phyloP scores from a whole-genome alignment of 1,140 invertebrate species.

The Brachionus manjavacas region DNA sequence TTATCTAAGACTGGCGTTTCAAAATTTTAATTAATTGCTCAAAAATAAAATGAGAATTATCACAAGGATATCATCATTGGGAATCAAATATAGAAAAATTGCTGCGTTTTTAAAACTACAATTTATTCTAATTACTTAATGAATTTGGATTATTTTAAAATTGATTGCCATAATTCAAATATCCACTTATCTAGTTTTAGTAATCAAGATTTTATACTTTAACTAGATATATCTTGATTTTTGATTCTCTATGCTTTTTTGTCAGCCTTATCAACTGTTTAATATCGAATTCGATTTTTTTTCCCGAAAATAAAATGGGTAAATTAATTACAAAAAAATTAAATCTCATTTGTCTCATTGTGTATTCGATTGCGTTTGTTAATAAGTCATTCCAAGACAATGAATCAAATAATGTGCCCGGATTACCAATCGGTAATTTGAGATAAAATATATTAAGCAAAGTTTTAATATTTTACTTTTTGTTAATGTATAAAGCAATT shows the following conservation, averaged over 20 bases:
- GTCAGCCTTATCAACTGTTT: neutral
- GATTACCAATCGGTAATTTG: neutral
- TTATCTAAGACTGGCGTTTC: neutral
- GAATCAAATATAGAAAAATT: constrained; percentile 1
- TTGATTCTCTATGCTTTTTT: neutral
- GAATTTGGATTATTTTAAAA: neutral
- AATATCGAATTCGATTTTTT: neutral
- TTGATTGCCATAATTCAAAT: neutral
- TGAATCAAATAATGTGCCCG: neutral
- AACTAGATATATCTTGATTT: neutral
- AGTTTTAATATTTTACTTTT: neutral
- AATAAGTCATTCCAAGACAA: neutral
- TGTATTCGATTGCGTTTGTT: neutral
- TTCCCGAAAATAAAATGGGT: neutral
- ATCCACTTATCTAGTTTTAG: neutral
- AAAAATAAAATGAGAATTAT: neutral
- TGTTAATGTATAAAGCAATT: neutral
- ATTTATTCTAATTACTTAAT: neutral
- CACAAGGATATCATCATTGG: neutral
- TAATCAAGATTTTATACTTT: neutral
- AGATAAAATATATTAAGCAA: neutral
- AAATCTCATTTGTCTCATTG: neutral
- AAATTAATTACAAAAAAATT: neutral
- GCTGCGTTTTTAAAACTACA: neutral
- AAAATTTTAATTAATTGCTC: neutral